Percentiles rank a stretch among this genome's conserved stretches.
Evolutionary conservation across 2,797 vertebrate species (phyloP).

Genomic region (Hyperoplus lanceolatus): DNA sequence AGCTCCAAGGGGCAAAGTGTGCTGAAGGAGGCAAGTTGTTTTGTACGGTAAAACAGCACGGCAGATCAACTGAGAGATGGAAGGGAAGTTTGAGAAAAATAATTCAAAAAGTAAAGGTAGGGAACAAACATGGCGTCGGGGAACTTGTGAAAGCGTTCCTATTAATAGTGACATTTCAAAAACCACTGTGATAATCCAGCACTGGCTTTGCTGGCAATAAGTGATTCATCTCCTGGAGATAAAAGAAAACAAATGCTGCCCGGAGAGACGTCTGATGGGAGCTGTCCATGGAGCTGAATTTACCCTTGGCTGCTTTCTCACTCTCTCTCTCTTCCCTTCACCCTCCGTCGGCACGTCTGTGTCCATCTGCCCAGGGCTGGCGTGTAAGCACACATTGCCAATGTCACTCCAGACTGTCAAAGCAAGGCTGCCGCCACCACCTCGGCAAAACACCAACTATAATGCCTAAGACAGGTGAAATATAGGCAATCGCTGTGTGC

Average conservation of each 20-base stretch:
- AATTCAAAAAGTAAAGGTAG: neutral
- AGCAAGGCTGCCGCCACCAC: conserved; percentile 46
- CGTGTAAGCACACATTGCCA: conserved; percentile 62
- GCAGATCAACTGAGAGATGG: conserved; percentile 13
- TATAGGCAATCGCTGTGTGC: conserved; percentile 67
- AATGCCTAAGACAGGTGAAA: conserved; percentile 69
- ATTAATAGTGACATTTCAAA: conserved; percentile 51
- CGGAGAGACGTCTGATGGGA: conserved; percentile 54
- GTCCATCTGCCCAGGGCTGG: conserved; percentile 58
- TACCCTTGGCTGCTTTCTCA: conserved; percentile 43
- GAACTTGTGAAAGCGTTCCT: conserved; percentile 11
- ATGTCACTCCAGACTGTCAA: conserved; percentile 71
- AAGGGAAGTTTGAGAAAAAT: neutral
- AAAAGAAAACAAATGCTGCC: conserved; percentile 70
- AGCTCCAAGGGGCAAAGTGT: conserved; percentile 13
- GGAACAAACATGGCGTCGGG: neutral
- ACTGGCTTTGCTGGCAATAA: conserved; percentile 30
- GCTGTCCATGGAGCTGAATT: conserved; percentile 71
- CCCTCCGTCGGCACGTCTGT: conserved; percentile 36
- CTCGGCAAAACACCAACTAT: conserved; percentile 31
- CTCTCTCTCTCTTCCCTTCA: conserved; percentile 4
- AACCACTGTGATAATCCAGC: conserved; percentile 47
- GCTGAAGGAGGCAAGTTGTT: neutral
- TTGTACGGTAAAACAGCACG: neutral
- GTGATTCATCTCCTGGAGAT: conserved; percentile 68